phyloP scores from a whole-genome alignment of 2,888 invertebrate genomes.

The Drosophila falleni region DNA sequence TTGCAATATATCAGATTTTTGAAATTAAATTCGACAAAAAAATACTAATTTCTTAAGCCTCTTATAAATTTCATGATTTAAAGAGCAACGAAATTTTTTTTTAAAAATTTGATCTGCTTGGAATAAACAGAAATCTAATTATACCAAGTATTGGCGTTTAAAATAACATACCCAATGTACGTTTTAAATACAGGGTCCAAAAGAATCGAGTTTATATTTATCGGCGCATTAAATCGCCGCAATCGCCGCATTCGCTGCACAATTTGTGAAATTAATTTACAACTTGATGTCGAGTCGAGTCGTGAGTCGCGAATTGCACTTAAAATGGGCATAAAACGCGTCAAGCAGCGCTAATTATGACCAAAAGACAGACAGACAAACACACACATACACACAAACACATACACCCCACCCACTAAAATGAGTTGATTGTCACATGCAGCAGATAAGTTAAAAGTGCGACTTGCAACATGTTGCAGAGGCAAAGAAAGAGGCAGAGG shows the following conservation, averaged over 20 bases:
- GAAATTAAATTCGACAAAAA: no score
- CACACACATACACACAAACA: slow-evolving; percentile 11
- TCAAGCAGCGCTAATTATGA: slow-evolving; percentile 70
- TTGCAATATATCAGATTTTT: no score
- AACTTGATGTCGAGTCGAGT: slow-evolving; percentile 25
- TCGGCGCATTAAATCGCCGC: slow-evolving; percentile 67
- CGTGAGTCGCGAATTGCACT: slow-evolving; percentile 61
- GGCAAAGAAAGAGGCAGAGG: background rate
- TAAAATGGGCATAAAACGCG: slow-evolving; percentile 73
- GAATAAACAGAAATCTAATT: no score
- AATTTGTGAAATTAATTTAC: slow-evolving; percentile 83
- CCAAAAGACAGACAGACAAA: slow-evolving; percentile 35
- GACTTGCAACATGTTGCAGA: slow-evolving; percentile 21
- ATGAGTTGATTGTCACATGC: slow-evolving; percentile 81
- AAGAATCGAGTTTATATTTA: slow-evolving; percentile 59
- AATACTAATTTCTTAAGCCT: no score
- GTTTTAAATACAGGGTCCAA: background rate
- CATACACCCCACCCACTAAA: slow-evolving; percentile 58
- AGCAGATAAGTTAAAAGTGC: slow-evolving; percentile 76
- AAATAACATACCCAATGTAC: background rate
- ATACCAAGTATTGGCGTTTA: no score
- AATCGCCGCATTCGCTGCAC: slow-evolving; percentile 54
- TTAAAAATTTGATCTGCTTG: no score
- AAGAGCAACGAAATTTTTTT: no score
- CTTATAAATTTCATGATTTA: no score